These are phyloP conservation scores for Percopsis omiscomaycus DNA, from an alignment of 2,797 vertebrate species.

Conservation along the genomic window DNA sequence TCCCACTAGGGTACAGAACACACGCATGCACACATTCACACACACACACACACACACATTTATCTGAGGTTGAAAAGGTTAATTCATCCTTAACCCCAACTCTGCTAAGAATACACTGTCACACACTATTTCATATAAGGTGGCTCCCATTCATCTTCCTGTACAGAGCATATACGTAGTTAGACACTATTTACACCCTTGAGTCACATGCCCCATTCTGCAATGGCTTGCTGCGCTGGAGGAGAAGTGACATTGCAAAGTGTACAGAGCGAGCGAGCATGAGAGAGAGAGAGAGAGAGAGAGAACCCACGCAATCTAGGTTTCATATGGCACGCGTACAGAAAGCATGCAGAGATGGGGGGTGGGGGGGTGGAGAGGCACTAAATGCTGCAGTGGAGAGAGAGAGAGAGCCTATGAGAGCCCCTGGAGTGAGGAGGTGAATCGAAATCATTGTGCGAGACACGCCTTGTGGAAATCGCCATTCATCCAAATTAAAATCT, in stretches of 20 bases:
- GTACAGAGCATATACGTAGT: conserved; percentile 33
- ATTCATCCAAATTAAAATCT: conserved; percentile 19
- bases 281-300: conserved; percentile 29
- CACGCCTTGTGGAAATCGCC: conserved; percentile 28
- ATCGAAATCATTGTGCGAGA: conserved; percentile 15
- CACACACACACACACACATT: conserved; percentile 27
- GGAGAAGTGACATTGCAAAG: conserved; percentile 33
- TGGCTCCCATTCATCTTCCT: conserved; percentile 64
- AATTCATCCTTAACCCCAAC: conserved; percentile 43
- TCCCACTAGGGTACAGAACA: conserved; percentile 44
- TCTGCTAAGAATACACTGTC: conserved; percentile 62
- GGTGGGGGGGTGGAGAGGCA: conserved; percentile 11
- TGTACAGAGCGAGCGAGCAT: too few relatives aligned
- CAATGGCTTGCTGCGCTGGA: conserved; percentile 39
- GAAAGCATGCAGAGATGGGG: conserved; percentile 37
- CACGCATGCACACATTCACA: conserved; percentile 29
- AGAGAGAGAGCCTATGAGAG: conserved; percentile 26
- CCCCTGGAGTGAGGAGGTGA: conserved; percentile 27
- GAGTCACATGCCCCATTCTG: conserved; percentile 29
- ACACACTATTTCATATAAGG: conserved; percentile 52
- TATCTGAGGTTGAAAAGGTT: conserved; percentile 38
- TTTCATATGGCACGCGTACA: conserved; percentile 44
- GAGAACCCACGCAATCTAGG: conserved; percentile 42
- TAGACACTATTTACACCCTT: not conserved
- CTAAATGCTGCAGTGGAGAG: conserved; percentile 46